Conservation (phyloP, 2,888 invertebrate genomes). For the Parelbella ahira region DNA sequence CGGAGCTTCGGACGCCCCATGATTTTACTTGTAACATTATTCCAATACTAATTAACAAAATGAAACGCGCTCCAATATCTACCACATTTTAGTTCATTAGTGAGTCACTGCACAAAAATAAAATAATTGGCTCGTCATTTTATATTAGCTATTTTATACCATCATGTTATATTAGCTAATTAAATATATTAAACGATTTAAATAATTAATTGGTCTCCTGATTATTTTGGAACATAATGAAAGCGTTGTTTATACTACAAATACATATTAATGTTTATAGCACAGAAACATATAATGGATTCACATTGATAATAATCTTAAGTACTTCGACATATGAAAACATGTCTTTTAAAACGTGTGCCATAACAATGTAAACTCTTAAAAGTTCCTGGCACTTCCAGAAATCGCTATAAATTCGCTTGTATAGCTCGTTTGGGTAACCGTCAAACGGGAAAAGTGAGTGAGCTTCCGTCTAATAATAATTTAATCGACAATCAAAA, state of each 20-base stretch:
- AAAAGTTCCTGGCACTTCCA: constrained; percentile 51
- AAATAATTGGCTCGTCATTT: not conserved
- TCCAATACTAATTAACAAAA: constrained; percentile 25
- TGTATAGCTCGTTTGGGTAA: constrained; percentile 48
- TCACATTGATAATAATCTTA: too few relatives aligned
- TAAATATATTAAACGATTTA: too few relatives aligned
- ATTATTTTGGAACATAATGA: too few relatives aligned
- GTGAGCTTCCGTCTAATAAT: constrained; percentile 8
- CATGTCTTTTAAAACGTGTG: constrained; percentile 50
- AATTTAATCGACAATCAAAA: too few relatives aligned
- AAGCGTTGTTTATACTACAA: too few relatives aligned
- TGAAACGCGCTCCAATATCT: constrained; percentile 6
- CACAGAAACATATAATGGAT: too few relatives aligned
- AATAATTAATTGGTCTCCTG: too few relatives aligned
- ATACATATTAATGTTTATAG: too few relatives aligned
- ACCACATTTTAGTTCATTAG: constrained; percentile 16
- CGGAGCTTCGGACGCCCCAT: constrained; percentile 44
- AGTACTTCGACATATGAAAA: too few relatives aligned
- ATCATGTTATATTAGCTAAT: too few relatives aligned
- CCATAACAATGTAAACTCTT: constrained; percentile 41
- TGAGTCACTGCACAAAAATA: constrained; percentile 1
- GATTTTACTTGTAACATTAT: constrained; percentile 32
- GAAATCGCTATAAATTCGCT: constrained; percentile 74
- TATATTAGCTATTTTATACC: too few relatives aligned
- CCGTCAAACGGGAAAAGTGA: constrained; percentile 40